A percentile compares a stretch with the other conserved stretches of the same genome.
Evolutionary conservation across 2,113 vertebrate species (phyloP).

Genomic region (Pangasianodon hypophthalmus): DNA sequence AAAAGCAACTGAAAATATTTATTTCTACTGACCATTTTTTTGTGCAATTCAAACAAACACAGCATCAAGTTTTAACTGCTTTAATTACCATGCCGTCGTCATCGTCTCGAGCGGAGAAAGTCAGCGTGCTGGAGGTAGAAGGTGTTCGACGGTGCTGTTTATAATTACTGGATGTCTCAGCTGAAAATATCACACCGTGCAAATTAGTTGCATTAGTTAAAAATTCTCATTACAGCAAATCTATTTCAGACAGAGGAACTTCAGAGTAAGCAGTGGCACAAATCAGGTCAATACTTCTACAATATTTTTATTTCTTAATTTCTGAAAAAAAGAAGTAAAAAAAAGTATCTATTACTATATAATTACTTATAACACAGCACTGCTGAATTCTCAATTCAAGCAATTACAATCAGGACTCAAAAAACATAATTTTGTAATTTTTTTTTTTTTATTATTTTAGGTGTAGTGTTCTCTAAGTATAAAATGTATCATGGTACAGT

Average conservation of each 20-base stretch:
- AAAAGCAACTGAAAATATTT: neutral
- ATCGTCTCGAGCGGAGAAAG: conserved; percentile 90
- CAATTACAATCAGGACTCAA: neutral
- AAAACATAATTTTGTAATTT: neutral
- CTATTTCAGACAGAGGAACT: neutral
- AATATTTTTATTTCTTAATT: no score
- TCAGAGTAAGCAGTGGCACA: neutral
- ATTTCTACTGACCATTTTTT: neutral
- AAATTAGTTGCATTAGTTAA: neutral
- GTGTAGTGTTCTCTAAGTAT: neutral
- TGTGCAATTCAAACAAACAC: neutral
- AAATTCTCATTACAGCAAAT: conserved; percentile 19
- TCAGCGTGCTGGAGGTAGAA: conserved; percentile 91
- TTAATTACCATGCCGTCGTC: conserved; percentile 91
- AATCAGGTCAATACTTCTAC: neutral
- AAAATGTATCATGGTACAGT: neutral
- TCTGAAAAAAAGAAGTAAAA: neutral
- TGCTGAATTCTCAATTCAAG: neutral
- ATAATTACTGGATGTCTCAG: conserved; percentile 83
- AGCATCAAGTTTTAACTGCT: neutral
- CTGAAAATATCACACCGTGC: conserved; percentile 62
- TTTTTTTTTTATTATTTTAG: neutral
- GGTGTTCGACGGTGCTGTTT: conserved; percentile 94
- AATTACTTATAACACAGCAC: neutral
- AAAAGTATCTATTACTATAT: neutral